Percentiles rank a stretch among this genome's conserved stretches.
Conservation (phyloP, 2,888 invertebrate species). For the Drosophila paranaensis region DNA sequence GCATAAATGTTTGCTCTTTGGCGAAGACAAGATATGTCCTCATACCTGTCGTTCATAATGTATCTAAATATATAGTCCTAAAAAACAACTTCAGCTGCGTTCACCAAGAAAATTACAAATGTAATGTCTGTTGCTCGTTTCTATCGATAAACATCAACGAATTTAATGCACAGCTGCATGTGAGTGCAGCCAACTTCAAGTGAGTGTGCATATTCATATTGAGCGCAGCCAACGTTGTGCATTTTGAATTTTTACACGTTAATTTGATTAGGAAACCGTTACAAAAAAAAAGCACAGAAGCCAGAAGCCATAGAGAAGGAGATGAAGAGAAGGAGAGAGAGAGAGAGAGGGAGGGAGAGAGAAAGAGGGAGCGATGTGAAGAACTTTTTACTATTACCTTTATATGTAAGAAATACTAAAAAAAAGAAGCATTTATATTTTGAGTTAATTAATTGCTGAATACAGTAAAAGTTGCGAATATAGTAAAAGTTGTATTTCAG, state of each 20-base stretch:
- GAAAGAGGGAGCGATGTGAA: neutral
- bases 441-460: neutral
- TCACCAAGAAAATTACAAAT: neutral
- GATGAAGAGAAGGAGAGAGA: too few relatives aligned
- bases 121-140: neutral
- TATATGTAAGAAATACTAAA: neutral
- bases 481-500: too few relatives aligned
- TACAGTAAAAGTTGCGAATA: neutral
- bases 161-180: neutral
- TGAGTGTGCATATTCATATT: neutral
- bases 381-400: neutral
- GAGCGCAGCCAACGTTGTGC: conserved; percentile 31
- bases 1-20: too few relatives aligned
- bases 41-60: neutral
- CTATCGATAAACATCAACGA: neutral
- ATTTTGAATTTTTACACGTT: conserved; percentile 38
- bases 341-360: neutral
- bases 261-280: conserved; percentile 39
- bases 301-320: neutral
- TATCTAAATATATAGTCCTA: neutral
- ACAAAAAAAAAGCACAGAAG: neutral
- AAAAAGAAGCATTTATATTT: neutral
- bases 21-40: too few relatives aligned
- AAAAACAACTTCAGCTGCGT: neutral
- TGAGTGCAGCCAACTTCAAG: conserved; percentile 13